A percentile compares a stretch with the other conserved stretches of the same genome.
These are phyloP conservation scores for Zosterops lateralis DNA, from an alignment of 2,113 vertebrate genomes.

Conservation along the genomic window DNA sequence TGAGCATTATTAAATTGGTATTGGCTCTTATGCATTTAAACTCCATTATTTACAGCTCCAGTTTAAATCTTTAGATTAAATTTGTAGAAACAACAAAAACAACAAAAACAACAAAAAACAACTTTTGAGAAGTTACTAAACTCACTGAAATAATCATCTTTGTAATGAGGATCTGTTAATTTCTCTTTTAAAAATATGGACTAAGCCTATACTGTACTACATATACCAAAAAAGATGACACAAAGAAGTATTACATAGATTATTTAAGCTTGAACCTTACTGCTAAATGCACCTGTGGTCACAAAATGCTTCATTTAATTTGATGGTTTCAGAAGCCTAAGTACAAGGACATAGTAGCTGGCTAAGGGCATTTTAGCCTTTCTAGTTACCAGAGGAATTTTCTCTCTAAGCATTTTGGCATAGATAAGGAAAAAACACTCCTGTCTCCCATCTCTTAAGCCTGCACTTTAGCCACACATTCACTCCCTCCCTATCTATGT, in stretches of 20 bases:
- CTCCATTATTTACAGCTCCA: not conserved
- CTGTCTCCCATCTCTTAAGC: conserved; percentile 10
- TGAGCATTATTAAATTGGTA: not conserved
- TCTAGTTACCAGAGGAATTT: conserved; percentile 16
- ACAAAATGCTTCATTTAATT: not conserved
- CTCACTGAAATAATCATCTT: not conserved
- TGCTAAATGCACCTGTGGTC: not conserved
- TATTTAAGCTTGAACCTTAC: not conserved
- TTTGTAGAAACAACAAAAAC: not conserved
- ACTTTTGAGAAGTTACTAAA: not conserved
- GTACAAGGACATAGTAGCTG: not conserved
- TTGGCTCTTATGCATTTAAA: not conserved
- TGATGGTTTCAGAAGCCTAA: not conserved
- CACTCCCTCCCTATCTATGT: conserved; percentile 18
- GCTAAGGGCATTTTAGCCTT: not conserved
- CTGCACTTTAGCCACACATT: conserved; percentile 29
- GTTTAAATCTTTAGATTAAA: not conserved
- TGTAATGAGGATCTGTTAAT: not conserved
- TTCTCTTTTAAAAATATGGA: not conserved
- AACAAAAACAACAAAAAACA: not conserved
- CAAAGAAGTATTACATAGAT: not conserved
- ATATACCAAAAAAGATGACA: not conserved
- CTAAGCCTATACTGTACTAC: not conserved
- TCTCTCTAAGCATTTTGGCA: conserved; percentile 23
- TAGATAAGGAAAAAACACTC: conserved; percentile 10